A percentile compares a stretch with the other conserved stretches of the same genome.
phyloP scores from a whole-genome alignment of 2,113 vertebrate genomes.

The Percopsis transmontana region DNA sequence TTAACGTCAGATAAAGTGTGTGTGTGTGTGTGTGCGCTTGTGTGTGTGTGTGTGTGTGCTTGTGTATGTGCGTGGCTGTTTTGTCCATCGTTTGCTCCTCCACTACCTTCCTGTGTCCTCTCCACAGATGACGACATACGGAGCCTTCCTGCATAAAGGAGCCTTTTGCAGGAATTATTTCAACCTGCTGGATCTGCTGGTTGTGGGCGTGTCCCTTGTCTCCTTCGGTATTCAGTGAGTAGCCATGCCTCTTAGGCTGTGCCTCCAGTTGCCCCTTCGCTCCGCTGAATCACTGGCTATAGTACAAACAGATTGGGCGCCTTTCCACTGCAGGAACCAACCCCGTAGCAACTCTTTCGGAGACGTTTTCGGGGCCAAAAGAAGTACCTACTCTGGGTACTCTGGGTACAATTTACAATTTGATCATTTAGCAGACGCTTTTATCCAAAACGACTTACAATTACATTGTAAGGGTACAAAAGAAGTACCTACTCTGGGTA shows the following conservation, averaged over 20 bases:
- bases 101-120: constrained; percentile 38
- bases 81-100: constrained; percentile 7
- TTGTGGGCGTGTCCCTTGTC: constrained; percentile 97
- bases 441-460: no score
- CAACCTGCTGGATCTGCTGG: constrained; percentile 96
- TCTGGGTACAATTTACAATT: no score
- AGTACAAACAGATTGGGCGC: background rate
- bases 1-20: no score
- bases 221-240: constrained; percentile 99
- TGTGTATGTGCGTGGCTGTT: background rate
- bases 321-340: background rate
- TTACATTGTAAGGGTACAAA: no score
- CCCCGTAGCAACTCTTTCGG: background rate
- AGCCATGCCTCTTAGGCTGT: constrained; percentile 8
- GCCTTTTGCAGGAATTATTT: constrained; percentile 99
- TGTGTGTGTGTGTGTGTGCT: background rate
- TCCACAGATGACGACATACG: constrained; percentile 94
- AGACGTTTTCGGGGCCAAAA: no score
- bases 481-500: no score
- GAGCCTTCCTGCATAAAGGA: constrained; percentile 97
- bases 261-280: background rate
- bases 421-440: no score
- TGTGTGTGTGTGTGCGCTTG: constrained; percentile 27
- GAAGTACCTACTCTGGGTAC: no score
- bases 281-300: background rate